A percentile compares a stretch with the other conserved stretches of the same genome.
Conservation (phyloP, 2,113 vertebrate genomes). For the Leptobrachium ailaonicum region DNA sequence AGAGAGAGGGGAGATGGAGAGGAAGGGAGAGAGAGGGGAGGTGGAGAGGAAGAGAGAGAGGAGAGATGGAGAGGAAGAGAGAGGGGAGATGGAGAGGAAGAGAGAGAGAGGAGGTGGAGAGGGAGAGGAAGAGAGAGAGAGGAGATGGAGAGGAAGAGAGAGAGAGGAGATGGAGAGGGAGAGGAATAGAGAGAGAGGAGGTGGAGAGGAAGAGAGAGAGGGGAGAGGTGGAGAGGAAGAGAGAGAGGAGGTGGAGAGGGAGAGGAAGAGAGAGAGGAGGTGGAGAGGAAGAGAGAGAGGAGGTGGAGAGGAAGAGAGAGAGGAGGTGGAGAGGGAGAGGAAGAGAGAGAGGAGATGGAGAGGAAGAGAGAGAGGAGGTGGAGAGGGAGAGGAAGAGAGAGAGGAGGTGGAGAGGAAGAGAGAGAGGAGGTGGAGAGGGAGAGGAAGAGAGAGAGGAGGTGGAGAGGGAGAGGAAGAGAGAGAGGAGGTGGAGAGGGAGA, state of each 20-base stretch:
- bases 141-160: neutral
- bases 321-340: neutral
- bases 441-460: too few species aligned
- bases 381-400: neutral
- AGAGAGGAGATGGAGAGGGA: too few species aligned
- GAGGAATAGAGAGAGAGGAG: too few species aligned
- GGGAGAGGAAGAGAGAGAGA: slow-evolving; percentile 11
- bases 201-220: too few species aligned
- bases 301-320: neutral
- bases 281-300: neutral
- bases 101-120: neutral
- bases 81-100: neutral
- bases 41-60: too few species aligned
- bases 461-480: too few species aligned
- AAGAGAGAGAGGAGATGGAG: too few species aligned
- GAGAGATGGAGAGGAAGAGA: neutral
- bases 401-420: too few species aligned
- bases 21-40: too few species aligned
- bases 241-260: neutral
- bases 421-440: too few species aligned
- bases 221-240: neutral
- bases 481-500: neutral
- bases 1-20: too few species aligned
- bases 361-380: neutral
- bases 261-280: neutral